A percentile compares a stretch with the other conserved stretches of the same genome.
These are phyloP conservation scores for Drosophila burlai DNA, from an alignment of 1,140 invertebrate species.

Conservation along the genomic window DNA sequence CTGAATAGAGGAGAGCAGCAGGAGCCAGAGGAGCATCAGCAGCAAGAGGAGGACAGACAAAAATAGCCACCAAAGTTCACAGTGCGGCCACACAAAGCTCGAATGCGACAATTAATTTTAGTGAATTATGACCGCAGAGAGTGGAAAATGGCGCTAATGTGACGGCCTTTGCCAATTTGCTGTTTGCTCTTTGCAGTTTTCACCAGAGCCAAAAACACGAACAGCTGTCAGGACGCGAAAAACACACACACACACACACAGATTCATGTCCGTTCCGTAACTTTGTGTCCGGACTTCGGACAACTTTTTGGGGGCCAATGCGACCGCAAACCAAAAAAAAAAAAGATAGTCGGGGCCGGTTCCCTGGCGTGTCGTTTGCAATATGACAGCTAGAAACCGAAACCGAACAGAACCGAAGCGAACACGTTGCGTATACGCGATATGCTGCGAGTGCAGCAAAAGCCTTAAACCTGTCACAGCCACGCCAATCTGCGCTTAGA, in stretches of 20 bases:
- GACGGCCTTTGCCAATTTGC: conserved; percentile 61
- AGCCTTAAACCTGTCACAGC: conserved; percentile 35
- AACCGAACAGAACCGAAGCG: conserved; percentile 24
- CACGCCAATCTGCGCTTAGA: conserved; percentile 49
- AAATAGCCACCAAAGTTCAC: conserved; percentile 27
- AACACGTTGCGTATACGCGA: conserved; percentile 63
- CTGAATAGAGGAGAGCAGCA: neutral
- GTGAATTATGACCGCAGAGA: conserved; percentile 78
- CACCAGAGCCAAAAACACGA: conserved; percentile 57
- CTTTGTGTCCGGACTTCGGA: conserved; percentile 32
- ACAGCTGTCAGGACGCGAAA: conserved; percentile 65
- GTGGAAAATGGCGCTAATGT: conserved; percentile 74
- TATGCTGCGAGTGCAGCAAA: conserved; percentile 47
- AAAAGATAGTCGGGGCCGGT: conserved; percentile 15
- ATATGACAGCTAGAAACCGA: conserved; percentile 55
- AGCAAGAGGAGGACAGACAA: conserved; percentile 1
- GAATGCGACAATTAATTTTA: conserved; percentile 79
- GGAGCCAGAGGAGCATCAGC: neutral
- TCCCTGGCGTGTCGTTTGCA: conserved; percentile 70
- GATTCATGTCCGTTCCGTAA: conserved; percentile 16
- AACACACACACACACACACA: neutral
- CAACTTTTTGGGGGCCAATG: conserved; percentile 53
- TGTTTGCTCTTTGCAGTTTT: conserved; percentile 38
- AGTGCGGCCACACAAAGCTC: conserved; percentile 40
- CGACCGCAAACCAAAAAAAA: conserved; percentile 42